phyloP scores from a whole-genome alignment of 1,140 invertebrate genomes.

The Drosophila seguyi region DNA sequence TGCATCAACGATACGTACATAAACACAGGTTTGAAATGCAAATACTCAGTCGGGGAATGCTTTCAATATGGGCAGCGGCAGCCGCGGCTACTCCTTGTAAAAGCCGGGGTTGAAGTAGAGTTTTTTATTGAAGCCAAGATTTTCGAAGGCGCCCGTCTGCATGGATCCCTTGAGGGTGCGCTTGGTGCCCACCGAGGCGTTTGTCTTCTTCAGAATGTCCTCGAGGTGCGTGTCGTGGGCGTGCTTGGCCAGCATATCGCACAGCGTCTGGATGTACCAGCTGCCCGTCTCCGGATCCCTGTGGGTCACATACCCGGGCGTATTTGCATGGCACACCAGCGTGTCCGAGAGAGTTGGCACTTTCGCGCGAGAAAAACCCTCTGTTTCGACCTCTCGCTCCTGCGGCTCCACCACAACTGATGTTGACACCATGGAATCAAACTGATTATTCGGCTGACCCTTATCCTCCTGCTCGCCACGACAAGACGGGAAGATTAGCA shows the following conservation, averaged over 20 bases:
- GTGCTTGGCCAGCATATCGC: conserved; percentile 90
- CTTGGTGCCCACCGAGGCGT: conserved; percentile 14
- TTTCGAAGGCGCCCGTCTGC: conserved; percentile 64
- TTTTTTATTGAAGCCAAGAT: conserved; percentile 69
- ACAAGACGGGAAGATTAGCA: conserved; percentile 92
- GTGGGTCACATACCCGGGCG: conserved; percentile 88
- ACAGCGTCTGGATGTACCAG: conserved; percentile 92
- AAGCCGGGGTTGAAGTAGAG: conserved; percentile 80
- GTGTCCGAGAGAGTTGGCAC: conserved; percentile 87
- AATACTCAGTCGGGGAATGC: conserved; percentile 58
- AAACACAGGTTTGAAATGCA: conserved; percentile 50
- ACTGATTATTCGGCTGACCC: conserved; percentile 38
- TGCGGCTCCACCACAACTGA: neutral
- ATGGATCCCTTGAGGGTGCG: conserved; percentile 23
- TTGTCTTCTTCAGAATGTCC: conserved; percentile 89
- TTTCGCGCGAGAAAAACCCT: conserved; percentile 22
- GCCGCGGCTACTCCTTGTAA: conserved; percentile 21
- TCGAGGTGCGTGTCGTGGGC: conserved; percentile 88
- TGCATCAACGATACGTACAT: conserved; percentile 32
- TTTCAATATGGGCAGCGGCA: conserved; percentile 31
- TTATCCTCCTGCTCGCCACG: conserved; percentile 78
- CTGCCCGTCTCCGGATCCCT: conserved; percentile 88
- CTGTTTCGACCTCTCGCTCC: conserved; percentile 24
- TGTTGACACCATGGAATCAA: neutral
- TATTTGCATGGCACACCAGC: conserved; percentile 89